A percentile compares a stretch with the other conserved stretches of the same genome.
Conservation (phyloP, 37 sponge, comb jelly and placozoan genomes). For the Dysidea cf. avara region DNA sequence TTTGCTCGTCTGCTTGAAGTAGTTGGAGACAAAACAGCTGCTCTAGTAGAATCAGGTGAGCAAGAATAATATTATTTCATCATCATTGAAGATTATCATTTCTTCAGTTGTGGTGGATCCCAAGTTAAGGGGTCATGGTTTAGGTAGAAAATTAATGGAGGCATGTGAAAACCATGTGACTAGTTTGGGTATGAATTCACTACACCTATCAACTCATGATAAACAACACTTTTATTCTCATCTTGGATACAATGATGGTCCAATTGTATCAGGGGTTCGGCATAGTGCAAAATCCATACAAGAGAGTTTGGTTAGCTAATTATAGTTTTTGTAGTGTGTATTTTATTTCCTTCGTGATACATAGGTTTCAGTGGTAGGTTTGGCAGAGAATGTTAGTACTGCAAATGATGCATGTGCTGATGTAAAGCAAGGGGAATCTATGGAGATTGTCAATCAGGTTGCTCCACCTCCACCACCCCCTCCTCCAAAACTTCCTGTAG, state of each 20-base stretch:
- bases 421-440: not conserved
- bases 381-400: not conserved
- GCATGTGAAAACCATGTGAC: conserved; percentile 40
- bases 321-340: not conserved
- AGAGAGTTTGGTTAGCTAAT: not conserved
- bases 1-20: conserved; percentile 46
- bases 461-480: conserved; percentile 21
- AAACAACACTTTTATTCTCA: conserved; percentile 56
- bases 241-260: conserved; percentile 49
- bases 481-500: conserved; percentile 1
- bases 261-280: conserved; percentile 17
- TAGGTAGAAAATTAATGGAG: conserved; percentile 55
- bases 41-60: conserved; percentile 50
- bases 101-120: conserved; percentile 39
- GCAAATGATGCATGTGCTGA: not conserved
- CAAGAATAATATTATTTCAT: too few relatives aligned
- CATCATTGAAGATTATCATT: too few relatives aligned
- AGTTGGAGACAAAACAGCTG: conserved; percentile 19
- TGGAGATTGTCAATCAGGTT: not conserved
- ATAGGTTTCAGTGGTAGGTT: not conserved
- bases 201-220: conserved; percentile 76
- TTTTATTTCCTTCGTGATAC: too few relatives aligned
- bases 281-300: conserved; percentile 21
- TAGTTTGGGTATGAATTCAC: conserved; percentile 16
- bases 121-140: conserved; percentile 40